Evolutionary conservation across 2,797 vertebrate species (phyloP), one percentile per base, ranked within the genome.

Genomic region (Helostoma temminkii): DNA sequence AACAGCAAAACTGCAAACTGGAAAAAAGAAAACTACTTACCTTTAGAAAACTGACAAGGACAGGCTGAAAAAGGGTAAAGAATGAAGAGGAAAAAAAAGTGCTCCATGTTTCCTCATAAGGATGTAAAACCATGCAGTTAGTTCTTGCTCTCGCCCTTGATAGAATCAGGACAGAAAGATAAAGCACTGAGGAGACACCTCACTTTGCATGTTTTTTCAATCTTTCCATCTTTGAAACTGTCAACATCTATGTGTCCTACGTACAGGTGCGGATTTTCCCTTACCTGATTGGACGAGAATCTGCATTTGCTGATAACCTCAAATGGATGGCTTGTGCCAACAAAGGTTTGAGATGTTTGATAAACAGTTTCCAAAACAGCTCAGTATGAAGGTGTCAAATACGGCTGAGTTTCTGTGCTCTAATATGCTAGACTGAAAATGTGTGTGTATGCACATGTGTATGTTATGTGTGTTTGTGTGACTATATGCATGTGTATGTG

Each of bases 241-340:
- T 64, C 57, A 22, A 71, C 74, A 65, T 83, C 53, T 64, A 16
- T 78, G 66, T 87, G 72, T 90, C 72, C 62, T 80, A 63, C 86
- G 59, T 75, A 80, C 91, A 99, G 98, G 96, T 99, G 76, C 96
- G 98, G 46, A 97, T 99, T 89, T 99, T 99, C 80, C 96, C 98
- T 0, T 99, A 99, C 92, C 91, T 99, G 90, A 99, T 99, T 88
- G 98, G 98, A 83, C 95, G 98, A 83, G 97, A 99, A 90, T 96
- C 96, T 83, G 97, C 96, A 0, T 99, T 98, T 86, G 97, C 97
- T 70, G 97, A 99, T 93, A 99, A 99, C 83, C 93, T 99, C 69
- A 99, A 99, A 91, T 99, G 98, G 98, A 99, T 99, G 97, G 98
- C 98, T 10, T 99, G 98, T 85, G 97, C 97, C 74, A 99, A 99